Evolutionary conservation across 2,113 vertebrate genomes (phyloP), one percentile per base, ranked within the genome.

Genomic region (Papio anubis): DNA sequence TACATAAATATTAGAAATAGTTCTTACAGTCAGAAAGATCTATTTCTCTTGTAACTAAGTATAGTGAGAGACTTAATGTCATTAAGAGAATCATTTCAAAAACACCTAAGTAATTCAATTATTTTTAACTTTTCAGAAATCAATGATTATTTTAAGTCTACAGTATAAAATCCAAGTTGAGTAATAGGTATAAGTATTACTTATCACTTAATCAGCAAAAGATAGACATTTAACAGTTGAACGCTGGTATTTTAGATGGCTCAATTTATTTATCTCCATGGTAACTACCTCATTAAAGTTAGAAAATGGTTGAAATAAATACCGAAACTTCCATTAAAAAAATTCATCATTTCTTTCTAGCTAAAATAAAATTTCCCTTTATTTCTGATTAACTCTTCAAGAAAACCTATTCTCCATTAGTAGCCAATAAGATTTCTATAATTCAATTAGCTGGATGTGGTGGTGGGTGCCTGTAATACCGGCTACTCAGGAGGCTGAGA

Each of bases 141-240:
- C 59, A 88, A 73, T 80, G 20, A 7, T 86, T 90, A 57, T 66
- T 96, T 95, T n/a, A 96, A 52, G 76, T 88, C 32, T 48, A 43
- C 21, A 79, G 35, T 92, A 43, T 84, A 84, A 97, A 79, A 96
- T 80, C 38, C 79, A 59, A 73, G 25, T 88, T 55, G 25, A 72
- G 27, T 84, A 70, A 50, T 50, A 50, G 48, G 48, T 50, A 14
- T 50, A 50, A 50, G 48, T 50, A 50, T 50, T 50, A 50, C 48
- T 50, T 50, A 50, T 73, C 70, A 72, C 11, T 91, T 91, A 70
- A 83, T 72, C 45, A 88, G 52, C 52, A 79, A 45, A 82, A 93
- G 27, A 68, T 18, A 88, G 48, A 25, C 52, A 73, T 75, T 93
- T 66, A 57, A 84, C 4, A 79, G 14, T 48, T 48, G 40, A 89